These are phyloP conservation scores for Thaleichthys pacificus DNA, from an alignment of 2,797 vertebrate species.

Conservation along the genomic window DNA sequence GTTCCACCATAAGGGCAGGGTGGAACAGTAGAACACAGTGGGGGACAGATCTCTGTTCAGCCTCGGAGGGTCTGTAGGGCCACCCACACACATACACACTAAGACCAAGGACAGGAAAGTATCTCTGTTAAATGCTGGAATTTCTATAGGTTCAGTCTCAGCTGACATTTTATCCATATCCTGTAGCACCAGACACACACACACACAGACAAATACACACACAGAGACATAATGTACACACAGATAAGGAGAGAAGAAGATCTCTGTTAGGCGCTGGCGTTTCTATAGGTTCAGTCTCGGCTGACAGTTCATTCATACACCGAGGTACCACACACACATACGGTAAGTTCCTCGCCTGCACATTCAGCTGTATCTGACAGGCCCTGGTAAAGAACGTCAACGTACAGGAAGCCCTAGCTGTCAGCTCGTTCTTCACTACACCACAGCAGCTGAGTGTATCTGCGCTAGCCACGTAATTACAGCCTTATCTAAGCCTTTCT, in stretches of 20 bases:
- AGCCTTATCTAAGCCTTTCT: constrained; percentile 74
- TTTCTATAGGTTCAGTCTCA: no score
- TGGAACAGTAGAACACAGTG: no score
- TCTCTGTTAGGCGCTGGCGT: constrained; percentile 25
- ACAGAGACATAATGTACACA: no score
- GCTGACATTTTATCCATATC: no score
- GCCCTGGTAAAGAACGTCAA: constrained; percentile 37
- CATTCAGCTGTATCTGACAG: constrained; percentile 53
- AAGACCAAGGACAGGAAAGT: no score
- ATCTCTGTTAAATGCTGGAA: no score
- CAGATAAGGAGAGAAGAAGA: constrained; percentile 25
- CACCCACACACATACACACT: no score
- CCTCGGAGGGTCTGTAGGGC: no score
- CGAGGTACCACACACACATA: constrained; percentile 13
- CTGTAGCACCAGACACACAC: no score
- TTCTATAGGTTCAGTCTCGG: constrained; percentile 40
- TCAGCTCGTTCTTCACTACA: constrained; percentile 63
- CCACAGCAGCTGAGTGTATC: constrained; percentile 50
- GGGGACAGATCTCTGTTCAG: no score
- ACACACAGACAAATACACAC: not conserved
- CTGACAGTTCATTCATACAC: constrained; percentile 50
- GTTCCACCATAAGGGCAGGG: no score
- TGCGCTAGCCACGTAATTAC: constrained; percentile 70
- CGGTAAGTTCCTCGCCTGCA: constrained; percentile 15
- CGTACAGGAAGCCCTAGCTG: constrained; percentile 39